A percentile compares a stretch with the other conserved stretches of the same genome.
Evolutionary conservation across 2,888 invertebrate species (phyloP).

Genomic region (Erebia ligea): DNA sequence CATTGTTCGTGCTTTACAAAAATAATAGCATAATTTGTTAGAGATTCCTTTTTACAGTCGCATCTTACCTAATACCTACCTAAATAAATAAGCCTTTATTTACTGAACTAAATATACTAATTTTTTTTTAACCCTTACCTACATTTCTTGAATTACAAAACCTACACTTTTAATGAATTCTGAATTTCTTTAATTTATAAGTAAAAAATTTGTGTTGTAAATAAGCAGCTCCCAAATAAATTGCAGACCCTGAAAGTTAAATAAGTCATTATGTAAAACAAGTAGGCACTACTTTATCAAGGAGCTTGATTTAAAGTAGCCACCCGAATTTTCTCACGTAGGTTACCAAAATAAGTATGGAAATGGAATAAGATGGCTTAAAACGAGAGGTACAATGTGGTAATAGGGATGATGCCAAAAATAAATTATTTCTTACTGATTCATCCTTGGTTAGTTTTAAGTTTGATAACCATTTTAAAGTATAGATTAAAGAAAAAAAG

Average conservation of each 20-base stretch:
- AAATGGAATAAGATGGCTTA: conserved; percentile 34
- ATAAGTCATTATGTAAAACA: conserved; percentile 30
- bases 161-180: conserved; percentile 1
- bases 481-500: no score
- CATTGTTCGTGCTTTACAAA: neutral
- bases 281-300: conserved; percentile 26
- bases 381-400: conserved; percentile 49
- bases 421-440: no score
- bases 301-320: conserved; percentile 29
- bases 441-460: no score
- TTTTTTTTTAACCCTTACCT: no score
- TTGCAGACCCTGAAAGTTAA: conserved; percentile 27
- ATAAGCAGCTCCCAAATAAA: conserved; percentile 26
- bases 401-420: no score
- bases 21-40: neutral
- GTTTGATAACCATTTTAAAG: no score
- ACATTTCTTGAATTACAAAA: neutral
- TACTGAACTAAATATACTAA: no score
- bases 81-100: no score
- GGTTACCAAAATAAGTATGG: conserved; percentile 38
- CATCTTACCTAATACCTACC: no score
- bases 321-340: conserved; percentile 35
- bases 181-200: conserved; percentile 11
- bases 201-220: conserved; percentile 21
- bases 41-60: no score